Evolutionary conservation across 2,113 vertebrate species (phyloP), one percentile per base, ranked within the genome.

Genomic region (Monopterus albus): DNA sequence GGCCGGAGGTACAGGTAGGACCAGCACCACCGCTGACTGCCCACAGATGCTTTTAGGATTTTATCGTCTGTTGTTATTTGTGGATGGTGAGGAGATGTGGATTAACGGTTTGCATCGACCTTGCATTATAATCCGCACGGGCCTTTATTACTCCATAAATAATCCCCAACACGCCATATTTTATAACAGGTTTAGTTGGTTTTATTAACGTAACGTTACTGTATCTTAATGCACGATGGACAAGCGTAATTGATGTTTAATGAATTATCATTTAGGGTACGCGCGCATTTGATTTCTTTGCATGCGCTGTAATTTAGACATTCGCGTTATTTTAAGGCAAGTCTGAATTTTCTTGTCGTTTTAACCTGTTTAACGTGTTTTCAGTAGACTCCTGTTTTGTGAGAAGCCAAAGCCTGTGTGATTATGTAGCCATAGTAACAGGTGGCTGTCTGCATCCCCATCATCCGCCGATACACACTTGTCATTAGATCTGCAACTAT

Each of bases 401-500:
- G 58, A 28, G n/a, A 53, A 78, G 58, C 72, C 31, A 57, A 64
- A 78, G 71, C 78, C 79, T 55, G 72, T 78, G 77, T 88, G 82
- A 86, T 87, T 87, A 68, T 86, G 90, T 92, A 89, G 66, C 85
- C 91, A 91, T 92, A 89, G 91, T 88, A 91, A 92, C 91, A 91
- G 88, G 89, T 91, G 83, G 55, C 81, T 81, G 85, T 80, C 85
- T 85, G 84, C 77, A 84, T 88, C 78, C 68, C 65, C 64, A 67
- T 61, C 68, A 38, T 14, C 17, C 64, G 71, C 33, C 51, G n/a
- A 20, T 25, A 15, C 49, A 0, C 65, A 1, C 47, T 43, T 21
- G 45, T 29, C 33, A 43, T 56, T 21, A 47, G 40, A 49, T 73
- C 13, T 75, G 53, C 45, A 77, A 29, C 47, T 55, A 63, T 68